Base-by-base conservation (phyloP, 2,113 vertebrate species). In the Benitochromis conjunctus region DNA sequence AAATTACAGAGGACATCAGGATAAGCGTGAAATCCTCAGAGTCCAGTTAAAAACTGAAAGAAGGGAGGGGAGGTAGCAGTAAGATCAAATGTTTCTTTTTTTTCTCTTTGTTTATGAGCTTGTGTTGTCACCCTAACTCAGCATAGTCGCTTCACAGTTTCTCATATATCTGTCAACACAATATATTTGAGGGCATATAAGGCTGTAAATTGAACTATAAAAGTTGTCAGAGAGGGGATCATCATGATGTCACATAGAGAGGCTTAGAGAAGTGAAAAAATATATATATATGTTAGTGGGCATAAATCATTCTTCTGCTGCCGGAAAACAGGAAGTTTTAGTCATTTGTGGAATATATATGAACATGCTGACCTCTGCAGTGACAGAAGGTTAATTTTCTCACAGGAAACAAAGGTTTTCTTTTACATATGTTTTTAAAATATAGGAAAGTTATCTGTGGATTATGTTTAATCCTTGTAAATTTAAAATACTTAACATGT, bases 101-200 rank as follows among this genome's bases (percentile, higher is more conserved):
- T 62, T 43, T 79, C 36, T 62, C 12, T 11, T 83, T 90, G 78
- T 93, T 94, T 91, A 94, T 86, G 88, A 87, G 91, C 83, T 83
- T 24, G 46, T 14, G n/a, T 58, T 82, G 55, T 81, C 77, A 78
- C n/a, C 78, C 76, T 41, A 86, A 85, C 80, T 18, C 80, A 54
- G 43, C 34, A 81, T 83, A 80, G 81, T 76, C 26, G 8, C 69
- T 57, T 88, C 80, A 51, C 77, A 89, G 54, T 41, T 80, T 58
- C 76, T 38, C 69, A 86, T 91, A 91, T 88, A 86, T 91, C 92
- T 93, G 92, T 94, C 90, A 90, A 38, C 89, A 87, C 85, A 38
- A 36, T 66, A 80, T 74, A 85, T 76, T 71, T 56, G 6, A 80
- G 57, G 21, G 26, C 38, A 74, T 85, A 26, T 12, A 5, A 79